phyloP scores from a whole-genome alignment of 2,113 vertebrate species.

The Myrmophylax atrothorax region DNA sequence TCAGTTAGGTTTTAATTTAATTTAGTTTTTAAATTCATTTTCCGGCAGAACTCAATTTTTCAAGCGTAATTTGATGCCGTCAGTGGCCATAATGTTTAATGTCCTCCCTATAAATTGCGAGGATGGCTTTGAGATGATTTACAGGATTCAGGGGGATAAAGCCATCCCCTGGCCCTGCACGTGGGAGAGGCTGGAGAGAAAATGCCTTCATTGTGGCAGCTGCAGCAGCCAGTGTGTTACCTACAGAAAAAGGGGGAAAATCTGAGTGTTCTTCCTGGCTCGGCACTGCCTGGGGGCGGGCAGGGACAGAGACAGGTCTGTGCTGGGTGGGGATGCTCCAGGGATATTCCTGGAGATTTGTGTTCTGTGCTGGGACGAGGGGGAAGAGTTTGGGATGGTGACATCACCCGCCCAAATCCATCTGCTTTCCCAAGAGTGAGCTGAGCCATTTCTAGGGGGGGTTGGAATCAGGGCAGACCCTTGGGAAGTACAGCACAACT shows the following conservation, averaged over 20 bases:
- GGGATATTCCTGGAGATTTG: not conserved
- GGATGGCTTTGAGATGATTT: constrained; percentile 67
- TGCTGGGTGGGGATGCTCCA: not conserved
- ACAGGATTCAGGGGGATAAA: constrained; percentile 19
- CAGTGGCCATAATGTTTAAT: constrained; percentile 71
- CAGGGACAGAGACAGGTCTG: not conserved
- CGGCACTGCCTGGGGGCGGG: not conserved
- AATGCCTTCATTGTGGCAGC: not conserved
- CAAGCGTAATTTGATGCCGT: constrained; percentile 70
- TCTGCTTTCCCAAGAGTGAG: not conserved
- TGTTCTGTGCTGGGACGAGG: not conserved
- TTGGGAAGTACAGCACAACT: not conserved
- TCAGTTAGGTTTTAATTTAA: constrained; percentile 70
- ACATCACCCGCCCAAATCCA: not conserved
- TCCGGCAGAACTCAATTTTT: constrained; percentile 66
- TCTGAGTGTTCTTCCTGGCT: not conserved
- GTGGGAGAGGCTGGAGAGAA: not conserved
- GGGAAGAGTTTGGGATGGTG: not conserved
- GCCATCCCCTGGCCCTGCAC: not conserved
- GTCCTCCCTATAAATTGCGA: constrained; percentile 59
- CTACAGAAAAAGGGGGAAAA: not conserved
- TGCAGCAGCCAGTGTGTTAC: not conserved
- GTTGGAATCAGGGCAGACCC: constrained; percentile 10
- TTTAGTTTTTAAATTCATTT: constrained; percentile 68
- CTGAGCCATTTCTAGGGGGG: not conserved